Percentiles rank a stretch among this genome's conserved stretches.
Conservation (phyloP, 2,113 vertebrate species). For the Brachyhypopomus gauderio region DNA sequence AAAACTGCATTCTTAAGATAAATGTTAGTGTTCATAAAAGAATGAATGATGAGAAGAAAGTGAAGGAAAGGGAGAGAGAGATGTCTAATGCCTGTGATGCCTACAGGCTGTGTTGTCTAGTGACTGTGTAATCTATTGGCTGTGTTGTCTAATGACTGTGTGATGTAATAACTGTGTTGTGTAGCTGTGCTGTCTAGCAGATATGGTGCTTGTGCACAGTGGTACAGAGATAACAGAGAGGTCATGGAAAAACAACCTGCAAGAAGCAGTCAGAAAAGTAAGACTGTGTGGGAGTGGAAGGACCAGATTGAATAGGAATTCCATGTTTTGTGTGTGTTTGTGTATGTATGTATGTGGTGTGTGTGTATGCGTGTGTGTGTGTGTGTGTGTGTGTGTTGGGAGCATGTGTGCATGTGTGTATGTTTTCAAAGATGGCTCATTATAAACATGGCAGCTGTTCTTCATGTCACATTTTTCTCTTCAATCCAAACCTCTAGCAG, state of each 20-base stretch:
- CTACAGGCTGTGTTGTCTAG: background rate
- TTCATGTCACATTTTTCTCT: constrained; percentile 21
- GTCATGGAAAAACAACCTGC: background rate
- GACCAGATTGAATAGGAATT: constrained; percentile 24
- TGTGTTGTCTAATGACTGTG: too few species aligned
- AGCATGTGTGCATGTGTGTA: constrained; percentile 22
- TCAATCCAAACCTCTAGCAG: constrained; percentile 1
- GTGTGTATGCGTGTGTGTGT: background rate
- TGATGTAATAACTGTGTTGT: too few species aligned
- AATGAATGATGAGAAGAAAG: background rate
- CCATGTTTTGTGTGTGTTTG: constrained; percentile 34
- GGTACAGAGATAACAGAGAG: constrained; percentile 3
- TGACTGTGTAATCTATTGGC: background rate
- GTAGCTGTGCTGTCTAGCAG: background rate
- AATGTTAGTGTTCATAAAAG: background rate
- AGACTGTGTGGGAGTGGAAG: constrained; percentile 30
- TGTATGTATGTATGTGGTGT: constrained; percentile 32
- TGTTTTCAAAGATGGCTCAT: constrained; percentile 35
- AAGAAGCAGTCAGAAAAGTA: background rate
- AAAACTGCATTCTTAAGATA: background rate
- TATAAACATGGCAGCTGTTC: constrained; percentile 25
- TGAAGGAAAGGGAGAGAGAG: background rate
- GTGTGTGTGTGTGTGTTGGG: constrained; percentile 34
- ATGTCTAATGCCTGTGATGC: background rate
- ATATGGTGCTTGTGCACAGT: constrained; percentile 9